Evolutionary conservation across 2,888 invertebrate genomes (phyloP).

Genomic region (Philopedon plagiatum): DNA sequence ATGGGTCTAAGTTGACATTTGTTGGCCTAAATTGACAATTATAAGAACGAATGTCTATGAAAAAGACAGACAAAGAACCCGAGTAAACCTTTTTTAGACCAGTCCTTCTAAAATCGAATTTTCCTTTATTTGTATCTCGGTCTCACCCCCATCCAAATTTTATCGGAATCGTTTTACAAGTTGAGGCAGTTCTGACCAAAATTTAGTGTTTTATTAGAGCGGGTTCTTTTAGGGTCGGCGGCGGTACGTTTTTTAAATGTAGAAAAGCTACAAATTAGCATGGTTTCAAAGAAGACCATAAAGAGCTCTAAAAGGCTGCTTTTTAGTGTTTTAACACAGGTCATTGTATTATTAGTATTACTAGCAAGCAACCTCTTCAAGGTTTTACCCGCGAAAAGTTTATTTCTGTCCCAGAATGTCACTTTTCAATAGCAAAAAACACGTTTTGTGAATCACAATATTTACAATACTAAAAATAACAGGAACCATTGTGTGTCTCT

Average conservation of each 20-base stretch:
- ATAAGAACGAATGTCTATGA: no score
- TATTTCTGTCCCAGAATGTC: no score
- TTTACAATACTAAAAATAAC: no score
- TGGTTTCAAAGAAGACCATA: neutral
- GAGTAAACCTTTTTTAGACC: neutral
- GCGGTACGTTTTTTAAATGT: neutral
- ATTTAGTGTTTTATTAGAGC: conserved; percentile 21
- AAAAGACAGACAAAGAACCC: no score
- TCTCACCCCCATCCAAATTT: neutral
- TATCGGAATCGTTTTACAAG: conserved; percentile 20
- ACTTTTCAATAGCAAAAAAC: no score
- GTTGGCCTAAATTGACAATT: no score
- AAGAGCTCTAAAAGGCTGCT: neutral
- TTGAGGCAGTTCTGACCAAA: neutral
- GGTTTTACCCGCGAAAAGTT: no score
- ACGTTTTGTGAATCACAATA: no score
- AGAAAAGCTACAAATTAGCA: conserved; percentile 6
- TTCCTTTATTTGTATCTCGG: neutral
- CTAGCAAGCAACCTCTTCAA: no score
- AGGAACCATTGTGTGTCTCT: no score
- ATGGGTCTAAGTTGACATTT: no score
- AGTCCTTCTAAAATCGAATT: neutral
- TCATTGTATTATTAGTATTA: neutral
- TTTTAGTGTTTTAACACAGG: neutral
- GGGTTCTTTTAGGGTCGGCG: conserved; percentile 9